A percentile compares a stretch with the other conserved stretches of the same genome.
These are phyloP conservation scores for Lepidocolaptes lacrymiger DNA, from an alignment of 2,797 vertebrate genomes.

Conservation along the genomic window DNA sequence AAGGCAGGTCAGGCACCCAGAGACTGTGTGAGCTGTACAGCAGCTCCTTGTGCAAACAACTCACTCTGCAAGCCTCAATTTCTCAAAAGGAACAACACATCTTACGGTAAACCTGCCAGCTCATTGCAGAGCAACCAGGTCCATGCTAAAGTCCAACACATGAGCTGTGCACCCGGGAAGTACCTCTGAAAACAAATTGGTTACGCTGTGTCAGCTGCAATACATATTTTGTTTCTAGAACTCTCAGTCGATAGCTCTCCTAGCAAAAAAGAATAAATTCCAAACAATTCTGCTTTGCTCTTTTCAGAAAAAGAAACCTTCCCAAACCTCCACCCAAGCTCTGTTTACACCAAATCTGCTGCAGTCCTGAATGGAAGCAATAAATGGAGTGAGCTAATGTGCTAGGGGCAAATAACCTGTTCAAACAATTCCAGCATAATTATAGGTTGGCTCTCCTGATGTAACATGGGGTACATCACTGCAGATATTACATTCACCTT, in stretches of 20 bases:
- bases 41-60: not conserved
- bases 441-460: slow-evolving; percentile 66
- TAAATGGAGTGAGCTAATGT: slow-evolving; percentile 34
- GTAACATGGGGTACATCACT: slow-evolving; percentile 51
- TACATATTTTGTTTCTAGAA: not conserved
- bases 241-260: not conserved
- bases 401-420: slow-evolving; percentile 10
- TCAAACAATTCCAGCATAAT: slow-evolving; percentile 41
- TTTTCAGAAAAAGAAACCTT: not conserved
- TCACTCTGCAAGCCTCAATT: not conserved
- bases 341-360: not conserved
- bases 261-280: not conserved
- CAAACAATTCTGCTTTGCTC: not conserved
- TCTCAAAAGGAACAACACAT: not conserved
- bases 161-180: not conserved
- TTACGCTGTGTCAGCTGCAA: slow-evolving; percentile 3
- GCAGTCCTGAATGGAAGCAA: not conserved
- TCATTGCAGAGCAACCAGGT: slow-evolving; percentile 1
- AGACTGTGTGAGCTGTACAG: not conserved
- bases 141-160: slow-evolving; percentile 42
- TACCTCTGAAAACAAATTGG: not conserved
- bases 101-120: not conserved
- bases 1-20: not conserved
- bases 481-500: slow-evolving; percentile 53
- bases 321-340: not conserved